phyloP scores from a whole-genome alignment of 2,113 vertebrate genomes.

The Amphiprion percula region DNA sequence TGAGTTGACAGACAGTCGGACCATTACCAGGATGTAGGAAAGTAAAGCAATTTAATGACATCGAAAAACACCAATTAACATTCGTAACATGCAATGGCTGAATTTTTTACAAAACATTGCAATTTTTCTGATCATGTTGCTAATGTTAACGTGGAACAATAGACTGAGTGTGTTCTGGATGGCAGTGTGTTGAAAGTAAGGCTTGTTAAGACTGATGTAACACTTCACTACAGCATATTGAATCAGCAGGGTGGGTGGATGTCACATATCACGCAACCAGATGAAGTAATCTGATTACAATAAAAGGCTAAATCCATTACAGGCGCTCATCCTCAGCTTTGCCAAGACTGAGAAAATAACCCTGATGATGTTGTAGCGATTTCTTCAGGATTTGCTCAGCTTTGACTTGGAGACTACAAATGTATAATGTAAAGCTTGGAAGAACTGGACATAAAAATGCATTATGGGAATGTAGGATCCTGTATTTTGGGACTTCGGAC shows the following conservation, averaged over 20 bases:
- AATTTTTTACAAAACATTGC: constrained; percentile 71
- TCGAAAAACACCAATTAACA: constrained; percentile 76
- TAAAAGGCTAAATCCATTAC: constrained; percentile 26
- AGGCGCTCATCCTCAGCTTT: constrained; percentile 8
- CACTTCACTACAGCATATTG: constrained; percentile 25
- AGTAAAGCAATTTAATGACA: constrained; percentile 85
- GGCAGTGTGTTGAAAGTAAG: constrained; percentile 29
- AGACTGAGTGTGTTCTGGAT: constrained; percentile 9
- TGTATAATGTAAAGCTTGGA: no score
- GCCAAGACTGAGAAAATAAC: background rate
- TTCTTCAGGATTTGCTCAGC: no score
- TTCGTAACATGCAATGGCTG: constrained; percentile 80
- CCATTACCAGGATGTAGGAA: constrained; percentile 66
- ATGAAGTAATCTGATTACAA: constrained; percentile 47
- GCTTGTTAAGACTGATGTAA: constrained; percentile 46
- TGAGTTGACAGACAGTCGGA: constrained; percentile 40
- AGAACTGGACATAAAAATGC: background rate
- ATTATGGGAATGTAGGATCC: constrained; percentile 1
- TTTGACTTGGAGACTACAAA: background rate
- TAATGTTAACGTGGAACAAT: constrained; percentile 42
- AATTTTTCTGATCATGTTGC: constrained; percentile 23
- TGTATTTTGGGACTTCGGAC: background rate
- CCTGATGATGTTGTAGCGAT: background rate
- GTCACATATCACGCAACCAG: constrained; percentile 21
- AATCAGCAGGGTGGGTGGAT: constrained; percentile 8